Evolutionary conservation across 1,140 invertebrate species (phyloP).

Genomic region (Monomorium pharaonis): DNA sequence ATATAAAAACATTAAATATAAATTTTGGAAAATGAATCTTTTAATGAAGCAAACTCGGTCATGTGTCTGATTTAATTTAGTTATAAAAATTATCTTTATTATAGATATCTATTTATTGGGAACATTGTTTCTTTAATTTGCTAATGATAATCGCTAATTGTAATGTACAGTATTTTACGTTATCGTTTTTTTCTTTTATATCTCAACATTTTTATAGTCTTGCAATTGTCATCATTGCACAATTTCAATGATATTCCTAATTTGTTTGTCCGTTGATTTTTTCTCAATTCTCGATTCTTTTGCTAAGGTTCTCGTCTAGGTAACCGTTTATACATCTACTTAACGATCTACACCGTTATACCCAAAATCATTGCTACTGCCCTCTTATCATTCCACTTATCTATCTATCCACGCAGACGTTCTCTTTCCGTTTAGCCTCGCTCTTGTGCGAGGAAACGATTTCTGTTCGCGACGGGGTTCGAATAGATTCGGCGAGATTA

Average conservation of each 20-base stretch:
- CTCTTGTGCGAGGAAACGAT: constrained; percentile 33
- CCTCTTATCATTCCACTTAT: constrained; percentile 37
- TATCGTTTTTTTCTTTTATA: background rate
- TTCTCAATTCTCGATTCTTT: background rate
- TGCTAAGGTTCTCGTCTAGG: background rate
- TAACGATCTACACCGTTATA: background rate
- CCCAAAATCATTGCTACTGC: background rate
- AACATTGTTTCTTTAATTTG: background rate
- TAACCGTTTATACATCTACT: background rate
- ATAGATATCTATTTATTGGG: no score
- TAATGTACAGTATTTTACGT: background rate
- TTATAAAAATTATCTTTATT: no score
- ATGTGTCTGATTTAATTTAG: background rate
- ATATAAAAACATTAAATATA: no score
- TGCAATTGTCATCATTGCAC: background rate
- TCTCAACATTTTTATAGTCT: background rate
- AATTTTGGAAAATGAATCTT: no score
- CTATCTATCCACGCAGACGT: constrained; percentile 11
- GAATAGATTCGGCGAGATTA: constrained; percentile 57
- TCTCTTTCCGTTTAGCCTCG: background rate
- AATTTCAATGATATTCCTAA: background rate
- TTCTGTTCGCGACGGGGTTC: constrained; percentile 18
- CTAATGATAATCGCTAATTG: background rate
- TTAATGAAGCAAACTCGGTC: background rate
- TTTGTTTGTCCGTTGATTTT: background rate